These are phyloP conservation scores for Trachelus tabidus DNA, from an alignment of 2,888 invertebrate species.

Conservation along the genomic window DNA sequence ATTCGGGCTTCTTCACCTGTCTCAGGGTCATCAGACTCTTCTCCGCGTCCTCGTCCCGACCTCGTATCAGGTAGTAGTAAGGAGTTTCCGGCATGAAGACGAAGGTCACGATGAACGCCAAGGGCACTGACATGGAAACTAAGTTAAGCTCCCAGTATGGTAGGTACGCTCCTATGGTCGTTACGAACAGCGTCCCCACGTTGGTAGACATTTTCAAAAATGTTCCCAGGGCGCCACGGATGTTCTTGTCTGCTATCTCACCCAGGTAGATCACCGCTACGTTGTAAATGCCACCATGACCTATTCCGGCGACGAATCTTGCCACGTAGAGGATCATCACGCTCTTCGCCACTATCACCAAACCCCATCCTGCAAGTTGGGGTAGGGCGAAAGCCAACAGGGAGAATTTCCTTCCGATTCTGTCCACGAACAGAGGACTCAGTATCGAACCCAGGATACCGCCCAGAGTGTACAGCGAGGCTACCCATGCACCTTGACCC, in stretches of 20 bases:
- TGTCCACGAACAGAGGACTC: constrained; percentile 46
- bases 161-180: constrained; percentile 63
- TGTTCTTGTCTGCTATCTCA: constrained; percentile 71
- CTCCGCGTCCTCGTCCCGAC: constrained; percentile 69
- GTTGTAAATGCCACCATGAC: constrained; percentile 65
- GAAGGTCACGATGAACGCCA: constrained; percentile 70
- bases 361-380: constrained; percentile 50
- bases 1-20: constrained; percentile 65
- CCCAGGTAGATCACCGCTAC: constrained; percentile 71
- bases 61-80: constrained; percentile 70
- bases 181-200: constrained; percentile 58
- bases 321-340: constrained; percentile 58
- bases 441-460: constrained; percentile 48
- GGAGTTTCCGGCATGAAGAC: constrained; percentile 77
- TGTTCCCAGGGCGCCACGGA: constrained; percentile 70
- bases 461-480: constrained; percentile 52
- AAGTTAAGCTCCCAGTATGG: constrained; percentile 68
- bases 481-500: constrained; percentile 54
- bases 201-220: constrained; percentile 68
- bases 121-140: constrained; percentile 69
- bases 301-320: constrained; percentile 66
- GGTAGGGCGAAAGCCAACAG: constrained; percentile 50
- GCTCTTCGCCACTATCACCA: constrained; percentile 46
- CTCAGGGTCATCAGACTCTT: constrained; percentile 71
- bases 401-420: constrained; percentile 52